Evolutionary conservation across 2,888 invertebrate genomes (phyloP), one percentile per base, ranked within the genome.

Genomic region (Orthonychiurus folsomi): DNA sequence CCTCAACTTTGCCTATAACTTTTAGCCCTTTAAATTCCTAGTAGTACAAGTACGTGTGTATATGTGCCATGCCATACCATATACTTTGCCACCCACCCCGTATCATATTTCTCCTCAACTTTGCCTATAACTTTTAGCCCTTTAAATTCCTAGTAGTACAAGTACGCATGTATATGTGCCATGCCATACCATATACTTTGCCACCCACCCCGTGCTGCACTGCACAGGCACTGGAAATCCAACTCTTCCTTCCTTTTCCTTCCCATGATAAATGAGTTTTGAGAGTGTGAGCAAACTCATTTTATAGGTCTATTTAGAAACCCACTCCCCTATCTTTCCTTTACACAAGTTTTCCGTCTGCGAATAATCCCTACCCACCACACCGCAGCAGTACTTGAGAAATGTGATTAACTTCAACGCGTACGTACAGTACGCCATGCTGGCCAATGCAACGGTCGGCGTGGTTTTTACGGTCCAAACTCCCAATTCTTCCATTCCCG

Each of bases 241-340:
- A n/a, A n/a, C n/a, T n/a, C n/a, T n/a, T n/a, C n/a, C n/a, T n/a
- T n/a, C n/a, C n/a, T n/a, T n/a, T n/a, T n/a, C n/a, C n/a, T n/a
- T n/a, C n/a, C n/a, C n/a, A 37, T 37, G 37, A 37, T 37, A 37
- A 37, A 37, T 37, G 37, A 37, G 37, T 37, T 37, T 37, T 37
- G 37, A 37, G 37, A 37, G 37, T 37, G 37, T 37, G 37, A 37
- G 37, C 37, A 37, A 37, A 37, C 37, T 37, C 37, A 37, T 37
- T 37, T 37, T 37, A 37, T 37, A 37, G 37, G 37, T 37, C 37
- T 37, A 37, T 37, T 37, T 37, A 37, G 37, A n/a, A n/a, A 37
- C 37, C 37, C 37, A 37, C 15, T 5, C 37, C 37, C 5, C 37
- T 37, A 37, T 37, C 37, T 37, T n/a, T 37, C 37, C 37, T 37